Conservation (phyloP, 2,888 invertebrate genomes). For the Amblyteles armatorius region DNA sequence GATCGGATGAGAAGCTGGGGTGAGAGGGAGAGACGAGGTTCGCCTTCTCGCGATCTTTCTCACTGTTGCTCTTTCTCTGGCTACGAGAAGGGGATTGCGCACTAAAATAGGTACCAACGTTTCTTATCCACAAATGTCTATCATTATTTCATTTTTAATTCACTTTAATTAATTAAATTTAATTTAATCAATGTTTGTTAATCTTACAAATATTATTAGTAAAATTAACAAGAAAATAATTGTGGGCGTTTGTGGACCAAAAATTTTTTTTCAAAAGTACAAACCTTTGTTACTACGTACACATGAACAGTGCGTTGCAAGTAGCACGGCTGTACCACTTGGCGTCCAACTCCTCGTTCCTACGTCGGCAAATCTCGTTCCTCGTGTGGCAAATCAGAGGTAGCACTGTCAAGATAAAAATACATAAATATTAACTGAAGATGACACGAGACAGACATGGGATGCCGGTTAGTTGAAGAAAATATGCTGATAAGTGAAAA, state of each 20-base stretch:
- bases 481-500: background rate
- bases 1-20: constrained; percentile 33
- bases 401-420: background rate
- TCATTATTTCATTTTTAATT: no score
- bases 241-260: no score
- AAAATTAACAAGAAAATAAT: no score
- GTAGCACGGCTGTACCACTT: constrained; percentile 68
- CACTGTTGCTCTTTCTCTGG: constrained; percentile 59
- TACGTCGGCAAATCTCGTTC: no score
- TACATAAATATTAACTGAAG: background rate
- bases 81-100: constrained; percentile 19
- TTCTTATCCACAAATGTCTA: background rate
- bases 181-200: background rate
- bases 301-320: constrained; percentile 37
- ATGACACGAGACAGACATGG: background rate
- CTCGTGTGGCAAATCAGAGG: background rate
- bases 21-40: constrained; percentile 39
- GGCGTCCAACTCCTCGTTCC: constrained; percentile 38
- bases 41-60: constrained; percentile 54
- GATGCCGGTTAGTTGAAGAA: background rate
- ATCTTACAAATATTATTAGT: no score
- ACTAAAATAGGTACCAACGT: background rate
- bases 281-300: background rate
- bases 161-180: no score
- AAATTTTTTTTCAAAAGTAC: no score